A percentile compares a stretch with the other conserved stretches of the same genome.
phyloP scores from a whole-genome alignment of 2,113 vertebrate genomes.

The Tautogolabrus adspersus region DNA sequence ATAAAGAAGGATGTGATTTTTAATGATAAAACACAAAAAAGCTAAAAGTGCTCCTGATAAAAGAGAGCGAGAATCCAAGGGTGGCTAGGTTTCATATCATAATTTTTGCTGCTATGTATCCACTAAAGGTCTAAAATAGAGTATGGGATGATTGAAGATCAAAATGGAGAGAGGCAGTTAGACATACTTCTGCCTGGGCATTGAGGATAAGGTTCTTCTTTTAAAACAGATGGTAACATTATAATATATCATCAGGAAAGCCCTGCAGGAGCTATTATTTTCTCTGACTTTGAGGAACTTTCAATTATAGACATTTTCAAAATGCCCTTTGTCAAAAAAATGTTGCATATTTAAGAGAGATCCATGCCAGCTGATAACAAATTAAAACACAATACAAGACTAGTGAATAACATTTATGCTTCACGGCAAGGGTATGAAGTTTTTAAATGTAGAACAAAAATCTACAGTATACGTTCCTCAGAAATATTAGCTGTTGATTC shows the following conservation, averaged over 20 bases:
- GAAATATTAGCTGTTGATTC: too few species aligned
- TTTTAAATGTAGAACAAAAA: too few species aligned
- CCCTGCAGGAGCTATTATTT: constrained; percentile 42
- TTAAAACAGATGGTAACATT: constrained; percentile 24
- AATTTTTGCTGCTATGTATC: constrained; percentile 76
- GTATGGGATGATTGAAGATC: constrained; percentile 36
- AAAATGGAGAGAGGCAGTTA: constrained; percentile 51
- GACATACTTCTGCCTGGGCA: constrained; percentile 2
- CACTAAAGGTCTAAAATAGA: constrained; percentile 56
- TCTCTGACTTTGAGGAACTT: constrained; percentile 38
- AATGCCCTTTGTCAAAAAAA: too few species aligned
- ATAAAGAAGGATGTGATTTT: too few species aligned
- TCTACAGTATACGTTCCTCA: too few species aligned
- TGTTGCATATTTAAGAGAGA: too few species aligned
- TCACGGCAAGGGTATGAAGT: too few species aligned
- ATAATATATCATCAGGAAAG: constrained; percentile 42
- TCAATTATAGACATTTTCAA: background rate
- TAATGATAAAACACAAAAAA: constrained; percentile 56
- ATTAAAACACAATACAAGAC: too few species aligned
- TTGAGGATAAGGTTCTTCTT: constrained; percentile 18
- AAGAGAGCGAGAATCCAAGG: constrained; percentile 44
- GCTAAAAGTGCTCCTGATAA: constrained; percentile 29
- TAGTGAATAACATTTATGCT: too few species aligned
- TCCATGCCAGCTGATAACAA: too few species aligned
- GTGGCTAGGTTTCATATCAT: constrained; percentile 15